Evolutionary conservation across 2,888 invertebrate genomes (phyloP), one percentile per base, ranked within the genome.

Genomic region (Agonopterix heracliana): DNA sequence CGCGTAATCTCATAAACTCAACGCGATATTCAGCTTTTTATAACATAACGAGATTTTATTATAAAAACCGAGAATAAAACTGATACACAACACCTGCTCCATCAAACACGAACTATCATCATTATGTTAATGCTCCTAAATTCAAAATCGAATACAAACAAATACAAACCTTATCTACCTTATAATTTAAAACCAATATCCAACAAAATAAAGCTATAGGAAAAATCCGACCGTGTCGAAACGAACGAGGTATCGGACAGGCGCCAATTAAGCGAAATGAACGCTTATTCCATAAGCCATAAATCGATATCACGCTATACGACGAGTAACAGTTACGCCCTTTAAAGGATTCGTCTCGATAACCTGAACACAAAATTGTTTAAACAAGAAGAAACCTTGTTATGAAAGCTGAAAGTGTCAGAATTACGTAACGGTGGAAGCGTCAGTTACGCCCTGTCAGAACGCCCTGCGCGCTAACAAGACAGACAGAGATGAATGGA

Each of bases 51-150:
- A 83, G 83, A 84, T 83, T 83, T 85, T 78, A 79, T 78, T 76
- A 80, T 82, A 85, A 85, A 84, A 86, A 81, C 81, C 66, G 80
- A 83, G 82, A 84, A 85, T 83, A 79, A 82, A 81, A 82, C 77
- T 80, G 85, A 82, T 82, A 76, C 71, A 74, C 78, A 68, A 83
- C 87, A 88, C 87, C 87, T 88, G 87, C 84, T 84, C 75, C 77
- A 80, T 83, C 83, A 81, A 82, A 84, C 78, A 73, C 78, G 74
- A 71, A 78, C 74, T 74, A 74, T 78, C 74, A 80, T 82, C 81
- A 83, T 86, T 84, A 86, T 83, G 85, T 73, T 86, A 86, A 86
- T 87, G 75, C 72, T 71, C 61, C 71, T 77, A 78, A 78, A 82
- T 78, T 68, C 76, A 56, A 59, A 54, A 51, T 42, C 43, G 50